Evolutionary conservation across 2,113 vertebrate genomes (phyloP), one percentile per base, ranked within the genome.

Genomic region (Zingel zingel): DNA sequence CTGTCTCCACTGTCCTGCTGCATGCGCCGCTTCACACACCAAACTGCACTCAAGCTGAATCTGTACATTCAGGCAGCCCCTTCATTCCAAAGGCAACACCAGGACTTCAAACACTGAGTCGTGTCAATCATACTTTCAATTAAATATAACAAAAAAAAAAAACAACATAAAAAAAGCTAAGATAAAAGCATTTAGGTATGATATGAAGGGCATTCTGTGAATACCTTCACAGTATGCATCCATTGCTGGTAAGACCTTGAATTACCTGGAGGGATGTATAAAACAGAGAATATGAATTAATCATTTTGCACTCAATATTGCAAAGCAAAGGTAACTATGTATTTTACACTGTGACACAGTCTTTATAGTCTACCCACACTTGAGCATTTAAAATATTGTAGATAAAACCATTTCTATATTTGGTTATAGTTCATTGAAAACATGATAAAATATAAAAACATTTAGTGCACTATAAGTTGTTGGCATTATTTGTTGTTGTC

Each of bases 151-250:
- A 1, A 27, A 27, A 27, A 27, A 27, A 2, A 27, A 27, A 27
- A 27, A 27, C 2, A 27, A 27, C 25, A 58, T 59, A 10, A 59
- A 86, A 78, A 67, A 48, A 25, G 25, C 8, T 33, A 51, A 50
- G 69, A 80, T 77, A 77, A 78, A 84, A 85, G 80, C 66, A 57
- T 69, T 62, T 62, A 77, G 67, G 68, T 79, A 63, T n/a, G 64
- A 83, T 23, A 58, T n/a, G 50, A 19, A 74, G 36, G n/a, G 66
- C 36, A 15, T 27, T 54, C 18, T 21, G 58, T 75, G 43, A 73
- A 91, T 97, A 99, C 98, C 97, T 99, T 99, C 75, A 99, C 97
- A 53, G 97, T 97, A 69, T 98, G 93, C 88, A 99, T 95, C 98
- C 98, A 99, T 2, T 99, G 97, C 77, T 99, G 98, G 57, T 99